Evolutionary conservation across 2,888 invertebrate genomes (phyloP).

Genomic region (Parnassius orleans): DNA sequence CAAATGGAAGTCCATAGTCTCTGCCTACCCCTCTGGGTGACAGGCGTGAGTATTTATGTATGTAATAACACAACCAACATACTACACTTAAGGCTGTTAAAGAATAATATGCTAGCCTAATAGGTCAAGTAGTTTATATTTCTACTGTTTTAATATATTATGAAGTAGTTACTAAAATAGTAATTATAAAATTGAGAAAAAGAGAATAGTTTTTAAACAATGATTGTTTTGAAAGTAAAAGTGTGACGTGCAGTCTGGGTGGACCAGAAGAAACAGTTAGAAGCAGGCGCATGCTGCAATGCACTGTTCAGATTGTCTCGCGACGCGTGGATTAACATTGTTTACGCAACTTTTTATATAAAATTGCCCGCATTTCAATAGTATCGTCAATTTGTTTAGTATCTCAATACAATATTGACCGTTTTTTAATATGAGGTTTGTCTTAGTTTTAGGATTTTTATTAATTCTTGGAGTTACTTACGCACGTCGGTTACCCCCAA

Average conservation of each 20-base stretch:
- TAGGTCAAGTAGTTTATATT: too few species aligned
- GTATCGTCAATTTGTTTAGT: conserved; percentile 59
- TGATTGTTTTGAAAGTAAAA: too few species aligned
- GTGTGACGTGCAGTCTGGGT: not conserved
- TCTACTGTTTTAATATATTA: too few species aligned
- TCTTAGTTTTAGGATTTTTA: conserved; percentile 54
- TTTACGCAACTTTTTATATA: conserved; percentile 78
- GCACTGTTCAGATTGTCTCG: conserved; percentile 46
- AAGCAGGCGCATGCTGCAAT: conserved; percentile 48
- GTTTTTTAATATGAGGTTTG: conserved; percentile 57
- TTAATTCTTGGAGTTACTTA: conserved; percentile 46
- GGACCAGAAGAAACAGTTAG: conserved; percentile 1
- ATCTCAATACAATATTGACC: conserved; percentile 30
- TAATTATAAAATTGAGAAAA: too few species aligned
- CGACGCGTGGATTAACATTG: conserved; percentile 63
- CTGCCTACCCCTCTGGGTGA: too few species aligned
- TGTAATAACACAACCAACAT: too few species aligned
- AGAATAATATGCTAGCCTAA: too few species aligned
- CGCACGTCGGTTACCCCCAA: conserved; percentile 54
- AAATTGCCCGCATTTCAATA: conserved; percentile 70
- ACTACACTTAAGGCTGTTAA: too few species aligned
- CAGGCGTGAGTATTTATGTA: too few species aligned
- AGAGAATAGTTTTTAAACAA: too few species aligned
- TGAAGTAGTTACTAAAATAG: too few species aligned
- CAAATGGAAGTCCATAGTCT: too few species aligned